phyloP scores from a whole-genome alignment of 2,797 vertebrate species.

The Emys orbicularis region DNA sequence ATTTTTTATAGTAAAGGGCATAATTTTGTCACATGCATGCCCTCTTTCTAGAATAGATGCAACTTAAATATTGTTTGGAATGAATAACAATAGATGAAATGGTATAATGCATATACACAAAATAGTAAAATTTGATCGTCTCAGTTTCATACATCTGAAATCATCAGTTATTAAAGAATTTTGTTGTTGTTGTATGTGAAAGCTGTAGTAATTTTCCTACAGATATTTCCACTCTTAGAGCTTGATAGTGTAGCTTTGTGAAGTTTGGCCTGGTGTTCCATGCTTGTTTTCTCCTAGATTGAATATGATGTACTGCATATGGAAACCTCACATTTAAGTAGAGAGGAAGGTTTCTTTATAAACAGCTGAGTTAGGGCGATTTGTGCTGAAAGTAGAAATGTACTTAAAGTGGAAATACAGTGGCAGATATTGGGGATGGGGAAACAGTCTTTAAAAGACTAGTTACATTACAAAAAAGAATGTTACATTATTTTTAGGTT shows the following conservation, averaged over 20 bases:
- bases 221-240: background rate
- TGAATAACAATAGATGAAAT: background rate
- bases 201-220: background rate
- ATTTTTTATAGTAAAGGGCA: background rate
- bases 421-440: slow-evolving; percentile 35
- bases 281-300: background rate
- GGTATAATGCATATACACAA: background rate
- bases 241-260: background rate
- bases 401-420: slow-evolving; percentile 54
- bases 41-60: background rate
- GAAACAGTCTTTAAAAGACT: slow-evolving; percentile 56
- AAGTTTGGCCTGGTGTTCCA: background rate
- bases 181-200: background rate
- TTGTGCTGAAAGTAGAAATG: slow-evolving; percentile 16
- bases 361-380: slow-evolving; percentile 17
- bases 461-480: slow-evolving; percentile 23
- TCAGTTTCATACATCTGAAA: background rate
- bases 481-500: slow-evolving; percentile 61
- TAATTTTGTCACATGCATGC: background rate
- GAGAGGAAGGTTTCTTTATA: slow-evolving; percentile 36
- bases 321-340: background rate
- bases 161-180: background rate
- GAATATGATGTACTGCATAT: background rate
- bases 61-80: background rate
- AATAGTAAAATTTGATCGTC: background rate